Evolutionary conservation across 2,113 vertebrate species (phyloP), one percentile per base, ranked within the genome.

Genomic region (Acanthisitta chloris): DNA sequence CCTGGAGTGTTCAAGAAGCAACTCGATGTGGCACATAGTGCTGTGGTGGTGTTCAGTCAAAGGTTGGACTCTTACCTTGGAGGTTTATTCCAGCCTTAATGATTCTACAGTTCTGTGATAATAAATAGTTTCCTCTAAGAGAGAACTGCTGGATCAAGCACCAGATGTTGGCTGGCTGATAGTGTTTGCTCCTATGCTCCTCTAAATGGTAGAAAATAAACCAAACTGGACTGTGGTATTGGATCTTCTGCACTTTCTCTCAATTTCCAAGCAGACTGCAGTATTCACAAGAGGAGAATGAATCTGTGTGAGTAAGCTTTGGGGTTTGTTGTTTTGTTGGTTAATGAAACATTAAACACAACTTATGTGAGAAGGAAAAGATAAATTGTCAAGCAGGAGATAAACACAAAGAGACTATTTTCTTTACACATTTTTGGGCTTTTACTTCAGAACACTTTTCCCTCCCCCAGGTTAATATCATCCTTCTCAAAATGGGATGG

Each of bases 121-220:
- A 81, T 57, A 90, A 95, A 92, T 88, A 70, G 28, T 95, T 89
- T 48, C 31, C 89, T 92, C 34, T 62, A 78, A 59, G 29, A 64
- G 17, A 66, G 59, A 92, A 90, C 31, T 81, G 67, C 31, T 71
- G 82, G 95, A 93, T 57, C 43, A 86, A 93, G 79, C 28, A 70
- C 51, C 58, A 92, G 66, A 46, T 11, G 0, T 20, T 86, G 87
- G 38, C 33, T 64, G 62, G n/a, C 19, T 70, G 61, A 69, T 25
- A 70, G 24, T 40, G 45, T 64, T 94, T 88, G 43, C 64, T 83
- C 71, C 78, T 83, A 49, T 51, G 34, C 36, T 74, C 20, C 36
- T 42, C 33, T 85, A 45, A 86, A 62, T 3, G 28, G 40, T 19
- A 74, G 71, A 93, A 96, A 94, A 92, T 59, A 83, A 77, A 83